A percentile compares a stretch with the other conserved stretches of the same genome.
phyloP scores from a whole-genome alignment of 2,797 vertebrate genomes.

The Trematomus bernacchii region DNA sequence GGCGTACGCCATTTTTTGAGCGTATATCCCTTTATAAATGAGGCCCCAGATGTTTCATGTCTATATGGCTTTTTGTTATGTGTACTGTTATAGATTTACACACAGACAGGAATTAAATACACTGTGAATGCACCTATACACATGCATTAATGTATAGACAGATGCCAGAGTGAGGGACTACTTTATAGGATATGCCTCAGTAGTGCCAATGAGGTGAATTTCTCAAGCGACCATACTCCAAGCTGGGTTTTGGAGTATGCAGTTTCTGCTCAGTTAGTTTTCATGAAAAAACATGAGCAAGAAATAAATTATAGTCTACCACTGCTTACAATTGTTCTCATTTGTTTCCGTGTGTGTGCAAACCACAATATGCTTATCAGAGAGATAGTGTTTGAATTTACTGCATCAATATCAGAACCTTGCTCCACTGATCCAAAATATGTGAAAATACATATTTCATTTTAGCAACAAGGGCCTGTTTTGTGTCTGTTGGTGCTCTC shows the following conservation, averaged over 20 bases:
- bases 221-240: too few species aligned
- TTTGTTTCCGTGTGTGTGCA: neutral
- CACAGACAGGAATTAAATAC: neutral
- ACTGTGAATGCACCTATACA: neutral
- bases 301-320: neutral
- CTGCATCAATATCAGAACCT: neutral
- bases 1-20: too few species aligned
- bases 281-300: neutral
- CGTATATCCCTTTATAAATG: too few species aligned
- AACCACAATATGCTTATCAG: neutral
- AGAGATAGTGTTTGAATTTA: neutral
- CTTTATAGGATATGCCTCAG: neutral
- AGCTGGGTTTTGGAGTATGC: too few species aligned
- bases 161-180: neutral
- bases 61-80: neutral
- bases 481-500: slow-evolving; percentile 9
- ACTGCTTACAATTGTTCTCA: neutral
- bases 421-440: neutral
- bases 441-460: neutral
- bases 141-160: slow-evolving; percentile 7
- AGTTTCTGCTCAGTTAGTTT: neutral
- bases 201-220: neutral
- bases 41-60: neutral
- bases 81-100: neutral
- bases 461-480: neutral